These are phyloP conservation scores for Heliconius melpomene DNA, from an alignment of 1,140 invertebrate genomes.

Conservation along the genomic window DNA sequence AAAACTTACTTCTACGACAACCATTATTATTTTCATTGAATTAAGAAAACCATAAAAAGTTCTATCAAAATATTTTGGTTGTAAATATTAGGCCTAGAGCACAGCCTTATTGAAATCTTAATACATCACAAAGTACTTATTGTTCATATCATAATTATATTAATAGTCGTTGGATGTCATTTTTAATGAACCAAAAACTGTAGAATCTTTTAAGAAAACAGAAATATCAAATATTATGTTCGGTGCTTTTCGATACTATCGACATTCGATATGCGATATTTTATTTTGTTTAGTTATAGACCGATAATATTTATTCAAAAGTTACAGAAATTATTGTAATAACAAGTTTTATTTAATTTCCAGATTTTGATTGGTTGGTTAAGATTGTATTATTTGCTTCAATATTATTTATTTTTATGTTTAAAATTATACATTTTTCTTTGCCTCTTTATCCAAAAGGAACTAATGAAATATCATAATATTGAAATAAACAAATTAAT, in stretches of 20 bases:
- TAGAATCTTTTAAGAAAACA: neutral
- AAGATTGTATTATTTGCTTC: neutral
- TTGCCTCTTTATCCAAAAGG: neutral
- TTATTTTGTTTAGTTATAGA: no score
- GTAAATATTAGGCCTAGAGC: slow-evolving; percentile 45
- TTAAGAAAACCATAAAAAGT: slow-evolving; percentile 32
- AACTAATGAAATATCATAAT: neutral
- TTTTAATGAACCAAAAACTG: slow-evolving; percentile 34
- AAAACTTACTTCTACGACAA: slow-evolving; percentile 30
- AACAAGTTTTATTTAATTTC: no score
- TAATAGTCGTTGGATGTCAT: slow-evolving; percentile 27
- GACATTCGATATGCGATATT: no score
- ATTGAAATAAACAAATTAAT: neutral
- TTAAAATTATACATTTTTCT: neutral
- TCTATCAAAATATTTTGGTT: slow-evolving; percentile 43
- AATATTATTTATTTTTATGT: neutral
- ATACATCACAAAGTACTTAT: slow-evolving; percentile 13
- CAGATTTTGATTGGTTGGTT: neutral
- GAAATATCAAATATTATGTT: no score
- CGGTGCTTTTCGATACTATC: no score
- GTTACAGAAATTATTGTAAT: no score
- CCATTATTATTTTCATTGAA: slow-evolving; percentile 26
- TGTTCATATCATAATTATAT: neutral
- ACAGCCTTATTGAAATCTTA: slow-evolving; percentile 50
- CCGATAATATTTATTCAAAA: no score